Evolutionary conservation across 1,140 invertebrate genomes (phyloP).

Genomic region (Tetranychus cinnabarinus): DNA sequence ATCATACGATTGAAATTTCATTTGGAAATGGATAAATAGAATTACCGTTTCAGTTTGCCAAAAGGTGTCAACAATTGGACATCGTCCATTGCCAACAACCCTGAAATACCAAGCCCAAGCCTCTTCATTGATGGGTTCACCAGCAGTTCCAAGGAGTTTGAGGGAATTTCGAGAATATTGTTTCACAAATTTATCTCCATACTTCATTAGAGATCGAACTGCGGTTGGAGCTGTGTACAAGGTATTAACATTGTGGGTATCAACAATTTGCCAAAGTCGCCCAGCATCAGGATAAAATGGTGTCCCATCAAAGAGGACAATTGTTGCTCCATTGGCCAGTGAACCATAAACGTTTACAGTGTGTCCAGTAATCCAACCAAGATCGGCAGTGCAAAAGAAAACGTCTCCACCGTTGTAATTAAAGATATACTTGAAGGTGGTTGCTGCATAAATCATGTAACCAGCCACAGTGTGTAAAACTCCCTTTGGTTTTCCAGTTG

Average conservation of each 20-base stretch:
- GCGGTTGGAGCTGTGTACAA: constrained; percentile 98
- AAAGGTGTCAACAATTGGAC: constrained; percentile 86
- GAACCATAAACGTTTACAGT: constrained; percentile 88
- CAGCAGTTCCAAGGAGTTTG: constrained; percentile 71
- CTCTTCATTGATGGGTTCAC: constrained; percentile 92
- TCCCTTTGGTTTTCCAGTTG: constrained; percentile 91
- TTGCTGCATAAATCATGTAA: constrained; percentile 69
- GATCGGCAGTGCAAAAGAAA: constrained; percentile 97
- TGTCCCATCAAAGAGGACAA: constrained; percentile 70
- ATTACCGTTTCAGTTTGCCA: constrained; percentile 85
- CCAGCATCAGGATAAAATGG: constrained; percentile 55
- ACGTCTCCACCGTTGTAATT: constrained; percentile 74
- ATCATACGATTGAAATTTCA: neutral
- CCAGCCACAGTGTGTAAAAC: constrained; percentile 80
- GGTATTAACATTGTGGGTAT: constrained; percentile 82
- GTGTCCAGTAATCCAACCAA: constrained; percentile 95
- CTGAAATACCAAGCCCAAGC: constrained; percentile 95
- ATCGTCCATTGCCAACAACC: constrained; percentile 38
- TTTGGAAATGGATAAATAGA: neutral
- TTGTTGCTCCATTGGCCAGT: constrained; percentile 67
- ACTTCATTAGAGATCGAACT: constrained; percentile 82
- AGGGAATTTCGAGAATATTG: constrained; percentile 27
- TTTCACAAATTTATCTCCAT: constrained; percentile 30
- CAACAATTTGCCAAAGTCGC: constrained; percentile 71
- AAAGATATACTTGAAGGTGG: constrained; percentile 81